phyloP scores from a whole-genome alignment of 2,888 invertebrate species.

The Hypsopygia costalis region DNA sequence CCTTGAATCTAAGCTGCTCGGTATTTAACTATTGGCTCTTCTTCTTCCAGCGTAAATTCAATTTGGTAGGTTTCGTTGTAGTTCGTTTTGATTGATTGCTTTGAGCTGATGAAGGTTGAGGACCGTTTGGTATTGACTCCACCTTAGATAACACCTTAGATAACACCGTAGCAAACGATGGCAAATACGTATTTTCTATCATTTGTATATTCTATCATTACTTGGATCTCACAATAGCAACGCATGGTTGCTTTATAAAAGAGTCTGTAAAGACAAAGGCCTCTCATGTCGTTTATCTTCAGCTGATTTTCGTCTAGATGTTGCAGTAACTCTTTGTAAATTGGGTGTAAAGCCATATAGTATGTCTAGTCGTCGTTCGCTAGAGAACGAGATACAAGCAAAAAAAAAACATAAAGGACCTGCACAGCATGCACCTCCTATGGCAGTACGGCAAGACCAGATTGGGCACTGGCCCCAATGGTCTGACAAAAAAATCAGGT shows the following conservation, averaged over 20 bases:
- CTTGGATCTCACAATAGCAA: not conserved
- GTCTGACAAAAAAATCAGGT: slow-evolving; percentile 22
- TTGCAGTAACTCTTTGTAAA: slow-evolving; percentile 16
- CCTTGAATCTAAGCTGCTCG: not conserved
- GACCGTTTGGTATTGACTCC: too few relatives aligned
- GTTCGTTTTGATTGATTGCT: too few relatives aligned
- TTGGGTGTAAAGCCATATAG: slow-evolving; percentile 14
- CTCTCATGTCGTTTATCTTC: slow-evolving; percentile 2
- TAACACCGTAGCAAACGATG: not conserved
- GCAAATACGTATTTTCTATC: not conserved
- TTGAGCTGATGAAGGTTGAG: too few relatives aligned
- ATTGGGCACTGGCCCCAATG: slow-evolving; percentile 24
- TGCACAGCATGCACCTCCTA: slow-evolving; percentile 25
- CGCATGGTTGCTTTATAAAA: not conserved
- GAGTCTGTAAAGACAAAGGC: too few relatives aligned
- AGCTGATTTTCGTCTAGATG: slow-evolving; percentile 12
- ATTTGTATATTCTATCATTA: not conserved
- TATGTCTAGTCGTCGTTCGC: slow-evolving; percentile 11
- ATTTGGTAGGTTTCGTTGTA: slow-evolving; percentile 7
- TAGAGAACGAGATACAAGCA: slow-evolving; percentile 16
- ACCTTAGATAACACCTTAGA: too few relatives aligned
- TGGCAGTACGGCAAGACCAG: slow-evolving; percentile 18
- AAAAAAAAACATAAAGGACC: slow-evolving; percentile 22
- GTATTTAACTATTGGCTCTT: slow-evolving; percentile 1
- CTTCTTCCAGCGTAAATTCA: slow-evolving; percentile 7